Evolutionary conservation across 2,113 vertebrate species (phyloP).

Genomic region (Bos indicus): DNA sequence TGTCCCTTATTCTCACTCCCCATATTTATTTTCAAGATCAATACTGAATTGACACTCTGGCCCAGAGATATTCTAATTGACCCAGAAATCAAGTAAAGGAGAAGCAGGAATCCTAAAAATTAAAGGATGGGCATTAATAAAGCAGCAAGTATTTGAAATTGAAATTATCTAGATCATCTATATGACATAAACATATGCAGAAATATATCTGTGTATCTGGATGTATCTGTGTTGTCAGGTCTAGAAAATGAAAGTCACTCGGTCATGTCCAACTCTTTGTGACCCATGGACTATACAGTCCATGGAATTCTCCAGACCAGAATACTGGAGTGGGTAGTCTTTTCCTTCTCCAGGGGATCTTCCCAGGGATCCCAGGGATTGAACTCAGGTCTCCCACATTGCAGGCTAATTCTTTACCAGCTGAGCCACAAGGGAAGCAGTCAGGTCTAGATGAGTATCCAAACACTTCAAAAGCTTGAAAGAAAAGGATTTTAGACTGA

Average conservation of each 20-base stretch:
- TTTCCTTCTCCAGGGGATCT: background rate
- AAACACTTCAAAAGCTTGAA: background rate
- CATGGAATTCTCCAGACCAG: background rate
- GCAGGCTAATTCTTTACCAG: background rate
- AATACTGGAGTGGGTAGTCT: background rate
- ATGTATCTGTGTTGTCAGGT: background rate
- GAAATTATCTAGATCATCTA: background rate
- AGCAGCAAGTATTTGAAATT: background rate
- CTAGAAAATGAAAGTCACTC: background rate
- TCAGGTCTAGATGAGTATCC: background rate
- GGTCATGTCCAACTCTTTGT: background rate
- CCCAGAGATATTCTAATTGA: background rate
- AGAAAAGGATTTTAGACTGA: background rate
- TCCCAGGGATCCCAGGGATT: background rate
- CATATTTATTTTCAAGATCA: background rate
- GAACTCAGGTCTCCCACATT: background rate
- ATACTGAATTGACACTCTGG: background rate
- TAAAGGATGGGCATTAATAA: background rate
- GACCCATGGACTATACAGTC: background rate
- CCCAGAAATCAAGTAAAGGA: background rate
- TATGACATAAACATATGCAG: background rate
- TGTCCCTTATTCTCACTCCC: background rate
- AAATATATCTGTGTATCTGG: background rate
- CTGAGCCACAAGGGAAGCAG: background rate
- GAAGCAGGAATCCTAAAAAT: background rate